Percentiles rank a stretch among this genome's conserved stretches.
Evolutionary conservation across 2,888 invertebrate genomes (phyloP).

Genomic region (Pedicia rivosa): DNA sequence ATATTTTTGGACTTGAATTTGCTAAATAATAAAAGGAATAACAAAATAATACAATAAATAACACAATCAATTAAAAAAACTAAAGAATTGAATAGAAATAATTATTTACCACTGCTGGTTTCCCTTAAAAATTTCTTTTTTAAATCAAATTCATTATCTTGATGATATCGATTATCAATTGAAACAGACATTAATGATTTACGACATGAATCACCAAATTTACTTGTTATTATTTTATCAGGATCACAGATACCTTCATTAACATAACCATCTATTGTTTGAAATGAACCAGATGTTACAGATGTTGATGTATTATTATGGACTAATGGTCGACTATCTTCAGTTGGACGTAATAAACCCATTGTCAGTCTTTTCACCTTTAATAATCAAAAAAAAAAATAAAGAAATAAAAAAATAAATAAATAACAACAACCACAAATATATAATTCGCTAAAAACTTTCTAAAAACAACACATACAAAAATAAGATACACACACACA

Average conservation of each 20-base stretch:
- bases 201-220: constrained; percentile 30
- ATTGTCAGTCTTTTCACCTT: constrained; percentile 58
- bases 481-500: no score
- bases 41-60: background rate
- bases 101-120: constrained; percentile 28
- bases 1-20: constrained; percentile 34
- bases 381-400: no score
- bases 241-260: constrained; percentile 61
- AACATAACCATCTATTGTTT: constrained; percentile 61
- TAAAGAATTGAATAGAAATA: no score
- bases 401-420: constrained; percentile 7
- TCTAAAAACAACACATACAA: no score
- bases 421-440: constrained; percentile 7
- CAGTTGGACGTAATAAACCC: constrained; percentile 49
- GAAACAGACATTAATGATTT: constrained; percentile 30
- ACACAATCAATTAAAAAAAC: no score
- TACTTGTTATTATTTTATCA: constrained; percentile 32
- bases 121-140: constrained; percentile 29
- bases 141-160: constrained; percentile 23
- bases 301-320: constrained; percentile 42
- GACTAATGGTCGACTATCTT: constrained; percentile 63
- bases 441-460: no score
- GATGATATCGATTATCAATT: constrained; percentile 15
- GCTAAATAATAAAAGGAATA: constrained; percentile 16
- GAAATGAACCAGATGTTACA: constrained; percentile 48